A percentile compares a stretch with the other conserved stretches of the same genome.
These are phyloP conservation scores for Lepus europaeus DNA, from an alignment of 2,113 vertebrate species.

Conservation along the genomic window DNA sequence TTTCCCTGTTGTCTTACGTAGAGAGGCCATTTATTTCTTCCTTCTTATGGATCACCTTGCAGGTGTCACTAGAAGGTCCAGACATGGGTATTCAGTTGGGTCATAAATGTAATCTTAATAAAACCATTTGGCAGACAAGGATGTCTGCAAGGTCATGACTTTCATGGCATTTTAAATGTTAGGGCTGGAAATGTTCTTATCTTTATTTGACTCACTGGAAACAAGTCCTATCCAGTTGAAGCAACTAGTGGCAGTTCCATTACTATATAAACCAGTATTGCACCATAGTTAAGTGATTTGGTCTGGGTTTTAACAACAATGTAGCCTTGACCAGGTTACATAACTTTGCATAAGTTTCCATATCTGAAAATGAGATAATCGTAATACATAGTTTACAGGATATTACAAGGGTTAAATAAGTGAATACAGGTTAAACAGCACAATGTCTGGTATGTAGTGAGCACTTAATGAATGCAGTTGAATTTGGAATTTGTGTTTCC, in stretches of 20 bases:
- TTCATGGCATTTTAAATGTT: conserved; percentile 3
- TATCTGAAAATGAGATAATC: neutral
- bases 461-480: neutral
- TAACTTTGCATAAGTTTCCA: neutral
- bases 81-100: neutral
- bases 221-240: neutral
- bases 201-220: conserved; percentile 17
- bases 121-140: neutral
- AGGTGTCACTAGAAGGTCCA: neutral
- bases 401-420: neutral
- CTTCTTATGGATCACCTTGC: conserved; percentile 13
- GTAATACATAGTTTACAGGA: neutral
- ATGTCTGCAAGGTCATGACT: neutral
- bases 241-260: neutral
- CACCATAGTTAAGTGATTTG: neutral
- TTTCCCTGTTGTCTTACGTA: conserved; percentile 28
- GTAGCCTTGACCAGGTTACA: neutral
- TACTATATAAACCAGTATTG: neutral
- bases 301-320: neutral
- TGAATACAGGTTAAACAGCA: neutral
- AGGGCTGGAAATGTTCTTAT: conserved; percentile 20
- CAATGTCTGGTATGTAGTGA: neutral
- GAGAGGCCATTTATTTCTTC: conserved; percentile 36
- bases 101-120: neutral
- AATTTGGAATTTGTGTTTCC: neutral